Percentiles rank a stretch among this genome's conserved stretches.
phyloP scores from a whole-genome alignment of 1,140 invertebrate genomes.

The Pseudomyrmex flavicornis region DNA sequence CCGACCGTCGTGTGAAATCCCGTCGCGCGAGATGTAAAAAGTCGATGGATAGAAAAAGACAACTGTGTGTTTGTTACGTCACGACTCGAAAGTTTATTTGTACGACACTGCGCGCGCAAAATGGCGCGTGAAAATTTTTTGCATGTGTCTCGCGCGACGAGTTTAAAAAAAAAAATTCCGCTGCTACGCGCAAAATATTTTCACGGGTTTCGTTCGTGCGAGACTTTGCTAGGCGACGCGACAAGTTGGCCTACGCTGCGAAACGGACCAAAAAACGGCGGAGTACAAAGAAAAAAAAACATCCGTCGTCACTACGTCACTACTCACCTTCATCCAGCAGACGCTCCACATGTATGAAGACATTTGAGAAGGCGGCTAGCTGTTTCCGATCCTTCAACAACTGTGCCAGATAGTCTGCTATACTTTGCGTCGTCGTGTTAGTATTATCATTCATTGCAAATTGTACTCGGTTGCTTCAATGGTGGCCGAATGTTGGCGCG shows the following conservation, averaged over 20 bases:
- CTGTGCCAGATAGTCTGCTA: slow-evolving; percentile 99
- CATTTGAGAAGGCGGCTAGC: slow-evolving; percentile 99
- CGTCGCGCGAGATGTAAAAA: too few relatives aligned
- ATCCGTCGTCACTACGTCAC: slow-evolving; percentile 72
- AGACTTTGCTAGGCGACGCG: too few relatives aligned
- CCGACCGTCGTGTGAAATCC: too few relatives aligned
- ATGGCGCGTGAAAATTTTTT: background rate
- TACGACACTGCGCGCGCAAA: background rate
- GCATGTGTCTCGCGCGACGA: background rate
- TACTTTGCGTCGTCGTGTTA: slow-evolving; percentile 95
- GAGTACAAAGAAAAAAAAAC: background rate
- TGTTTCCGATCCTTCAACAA: slow-evolving; percentile 99
- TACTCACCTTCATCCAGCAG: slow-evolving; percentile 99
- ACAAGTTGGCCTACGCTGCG: background rate
- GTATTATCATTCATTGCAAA: slow-evolving; percentile 90
- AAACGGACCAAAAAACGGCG: background rate
- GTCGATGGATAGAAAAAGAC: background rate
- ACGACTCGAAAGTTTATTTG: slow-evolving; percentile 15
- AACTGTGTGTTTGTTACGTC: slow-evolving; percentile 15
- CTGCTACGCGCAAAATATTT: too few relatives aligned
- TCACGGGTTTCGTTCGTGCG: too few relatives aligned
- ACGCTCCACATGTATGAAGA: slow-evolving; percentile 99
- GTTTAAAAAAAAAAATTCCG: too few relatives aligned
- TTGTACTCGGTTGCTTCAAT: slow-evolving; percentile 83
- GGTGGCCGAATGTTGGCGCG: slow-evolving; percentile 61